phyloP scores from a whole-genome alignment of 37 sponge, comb jelly and placozoan genomes.

The Chondrilla cf. caribensis region DNA sequence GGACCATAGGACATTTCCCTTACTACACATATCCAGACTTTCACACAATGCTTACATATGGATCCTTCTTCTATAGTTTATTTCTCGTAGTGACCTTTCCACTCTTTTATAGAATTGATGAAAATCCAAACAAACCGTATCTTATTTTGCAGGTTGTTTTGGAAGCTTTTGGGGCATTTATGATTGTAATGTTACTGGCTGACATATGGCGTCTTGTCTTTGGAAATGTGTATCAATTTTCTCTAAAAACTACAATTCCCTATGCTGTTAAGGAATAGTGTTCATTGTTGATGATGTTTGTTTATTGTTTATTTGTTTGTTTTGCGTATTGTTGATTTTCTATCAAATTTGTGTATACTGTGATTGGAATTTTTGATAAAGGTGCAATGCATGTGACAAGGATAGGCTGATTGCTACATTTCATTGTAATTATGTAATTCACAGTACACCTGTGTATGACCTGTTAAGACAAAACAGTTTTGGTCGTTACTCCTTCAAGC shows the following conservation, averaged over 20 bases:
- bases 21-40: constrained; percentile 65
- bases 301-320: too few relatives aligned
- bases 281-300: background rate
- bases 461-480: too few relatives aligned
- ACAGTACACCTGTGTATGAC: too few relatives aligned
- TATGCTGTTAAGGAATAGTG: background rate
- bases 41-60: constrained; percentile 50
- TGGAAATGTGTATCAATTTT: constrained; percentile 21
- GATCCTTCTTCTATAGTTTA: constrained; percentile 53
- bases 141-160: constrained; percentile 22
- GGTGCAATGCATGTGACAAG: too few relatives aligned
- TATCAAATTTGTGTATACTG: too few relatives aligned
- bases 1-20: constrained; percentile 62
- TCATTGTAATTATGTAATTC: too few relatives aligned
- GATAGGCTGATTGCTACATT: too few relatives aligned
- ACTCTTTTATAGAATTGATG: constrained; percentile 50
- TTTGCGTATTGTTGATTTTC: too few relatives aligned
- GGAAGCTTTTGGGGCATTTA: constrained; percentile 58
- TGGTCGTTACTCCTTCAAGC: too few relatives aligned
- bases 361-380: too few relatives aligned
- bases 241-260: background rate
- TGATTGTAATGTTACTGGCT: constrained; percentile 49
- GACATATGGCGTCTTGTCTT: constrained; percentile 48
- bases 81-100: constrained; percentile 67
- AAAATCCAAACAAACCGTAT: constrained; percentile 13